Evolutionary conservation across 1,140 invertebrate species (phyloP).

Genomic region (Sarcophaga peregrina): DNA sequence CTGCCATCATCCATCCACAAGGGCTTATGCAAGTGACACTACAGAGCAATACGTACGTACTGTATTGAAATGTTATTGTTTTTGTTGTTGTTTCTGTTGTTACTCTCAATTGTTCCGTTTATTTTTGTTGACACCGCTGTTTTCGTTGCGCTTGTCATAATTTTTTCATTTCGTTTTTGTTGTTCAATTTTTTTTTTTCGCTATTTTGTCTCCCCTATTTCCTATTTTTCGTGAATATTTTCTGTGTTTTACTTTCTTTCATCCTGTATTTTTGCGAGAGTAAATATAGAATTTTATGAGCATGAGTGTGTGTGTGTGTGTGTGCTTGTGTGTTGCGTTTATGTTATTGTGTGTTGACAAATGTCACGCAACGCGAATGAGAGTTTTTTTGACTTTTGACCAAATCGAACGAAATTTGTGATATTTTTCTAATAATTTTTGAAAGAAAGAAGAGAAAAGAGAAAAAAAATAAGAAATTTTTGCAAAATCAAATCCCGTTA

Average conservation of each 20-base stretch:
- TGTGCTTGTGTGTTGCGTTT: neutral
- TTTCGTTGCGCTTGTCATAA: conserved; percentile 37
- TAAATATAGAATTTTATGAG: neutral
- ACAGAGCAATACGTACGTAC: neutral
- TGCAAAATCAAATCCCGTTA: neutral
- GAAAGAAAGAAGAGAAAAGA: too few relatives aligned
- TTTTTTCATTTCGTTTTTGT: conserved; percentile 23
- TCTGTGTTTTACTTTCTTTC: conserved; percentile 14
- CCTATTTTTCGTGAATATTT: neutral
- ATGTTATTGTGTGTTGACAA: conserved; percentile 28
- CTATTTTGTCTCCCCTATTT: neutral
- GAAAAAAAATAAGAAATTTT: conserved; percentile 22
- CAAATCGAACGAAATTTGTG: conserved; percentile 42
- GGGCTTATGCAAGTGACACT: neutral
- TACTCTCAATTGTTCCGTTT: conserved; percentile 10
- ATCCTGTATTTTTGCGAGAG: conserved; percentile 3
- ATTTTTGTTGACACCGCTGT: conserved; percentile 29
- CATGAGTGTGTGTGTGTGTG: conserved; percentile 1
- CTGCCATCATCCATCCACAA: neutral
- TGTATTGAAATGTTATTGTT: neutral
- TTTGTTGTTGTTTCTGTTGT: neutral
- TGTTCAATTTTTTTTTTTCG: neutral
- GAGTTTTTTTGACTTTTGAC: conserved; percentile 42
- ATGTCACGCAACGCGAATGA: conserved; percentile 41
- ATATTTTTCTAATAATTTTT: conserved; percentile 39